These are phyloP conservation scores for Amaurobius ferox DNA, from an alignment of 2,888 invertebrate species.

Conservation along the genomic window DNA sequence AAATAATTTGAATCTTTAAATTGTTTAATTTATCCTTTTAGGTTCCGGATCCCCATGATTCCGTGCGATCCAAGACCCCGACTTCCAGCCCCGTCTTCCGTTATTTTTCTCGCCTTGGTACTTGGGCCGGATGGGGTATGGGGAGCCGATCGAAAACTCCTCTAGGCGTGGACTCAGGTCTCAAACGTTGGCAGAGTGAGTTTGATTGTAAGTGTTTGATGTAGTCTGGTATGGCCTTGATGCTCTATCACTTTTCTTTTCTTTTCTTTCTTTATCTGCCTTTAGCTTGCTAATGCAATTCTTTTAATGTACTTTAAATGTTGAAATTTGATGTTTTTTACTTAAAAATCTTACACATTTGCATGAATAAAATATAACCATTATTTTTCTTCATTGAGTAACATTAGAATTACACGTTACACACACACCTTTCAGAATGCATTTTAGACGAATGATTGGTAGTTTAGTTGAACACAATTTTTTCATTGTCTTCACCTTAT, in stretches of 20 bases:
- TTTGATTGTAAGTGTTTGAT: constrained; percentile 73
- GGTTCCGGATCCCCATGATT: constrained; percentile 71
- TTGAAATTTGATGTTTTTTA: constrained; percentile 2
- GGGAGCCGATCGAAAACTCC: constrained; percentile 77
- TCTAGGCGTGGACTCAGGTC: constrained; percentile 72
- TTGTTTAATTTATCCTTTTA: constrained; percentile 13
- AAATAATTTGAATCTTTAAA: too few relatives aligned
- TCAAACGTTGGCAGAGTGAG: constrained; percentile 75
- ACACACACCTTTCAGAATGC: too few relatives aligned
- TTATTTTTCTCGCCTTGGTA: constrained; percentile 74
- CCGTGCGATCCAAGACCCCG: constrained; percentile 52
- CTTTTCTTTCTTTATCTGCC: constrained; percentile 18
- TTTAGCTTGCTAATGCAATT: constrained; percentile 12
- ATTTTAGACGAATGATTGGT: too few relatives aligned
- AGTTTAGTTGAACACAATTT: too few relatives aligned
- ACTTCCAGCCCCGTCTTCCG: constrained; percentile 71
- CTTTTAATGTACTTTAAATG: constrained; percentile 7
- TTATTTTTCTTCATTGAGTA: too few relatives aligned
- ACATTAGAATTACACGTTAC: too few relatives aligned
- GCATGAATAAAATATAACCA: not conserved
- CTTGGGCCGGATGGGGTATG: constrained; percentile 75
- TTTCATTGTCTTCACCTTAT: too few relatives aligned
- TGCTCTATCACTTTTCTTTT: constrained; percentile 39
- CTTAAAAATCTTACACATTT: not conserved
- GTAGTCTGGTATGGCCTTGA: constrained; percentile 58